Evolutionary conservation across 2,888 invertebrate species (phyloP).

Genomic region (Eilema griseolum): DNA sequence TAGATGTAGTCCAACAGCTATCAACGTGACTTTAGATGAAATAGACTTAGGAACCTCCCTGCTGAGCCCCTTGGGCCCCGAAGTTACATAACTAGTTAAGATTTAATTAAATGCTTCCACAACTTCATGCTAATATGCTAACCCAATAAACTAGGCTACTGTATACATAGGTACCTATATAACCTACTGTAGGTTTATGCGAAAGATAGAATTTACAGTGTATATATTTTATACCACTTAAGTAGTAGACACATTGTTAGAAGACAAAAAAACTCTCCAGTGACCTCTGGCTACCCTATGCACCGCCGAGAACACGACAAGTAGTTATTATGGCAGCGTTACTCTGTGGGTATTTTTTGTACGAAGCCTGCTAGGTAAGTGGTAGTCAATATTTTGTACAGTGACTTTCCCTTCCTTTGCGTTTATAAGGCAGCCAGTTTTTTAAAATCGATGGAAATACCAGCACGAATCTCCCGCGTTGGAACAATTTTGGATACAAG

Average conservation of each 20-base stretch:
- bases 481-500: no score
- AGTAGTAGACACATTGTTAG: no score
- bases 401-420: no score
- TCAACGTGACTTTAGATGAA: constrained; percentile 23
- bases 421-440: no score
- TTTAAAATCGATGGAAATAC: no score
- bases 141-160: constrained; percentile 41
- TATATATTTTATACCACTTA: neutral
- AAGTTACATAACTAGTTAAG: constrained; percentile 50
- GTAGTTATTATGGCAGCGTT: no score
- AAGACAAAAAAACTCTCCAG: no score
- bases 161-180: constrained; percentile 22
- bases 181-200: neutral
- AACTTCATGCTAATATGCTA: constrained; percentile 47
- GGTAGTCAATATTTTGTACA: neutral
- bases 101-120: constrained; percentile 53
- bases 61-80: constrained; percentile 32
- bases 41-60: constrained; percentile 27
- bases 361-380: neutral
- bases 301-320: no score
- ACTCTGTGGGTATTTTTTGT: neutral
- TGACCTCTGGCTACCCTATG: no score
- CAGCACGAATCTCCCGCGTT: no score
- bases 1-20: no score
- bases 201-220: neutral